Percentiles rank a stretch among this genome's conserved stretches.
Evolutionary conservation across 2,113 vertebrate genomes (phyloP).

Genomic region (Lepidothrix coronata): DNA sequence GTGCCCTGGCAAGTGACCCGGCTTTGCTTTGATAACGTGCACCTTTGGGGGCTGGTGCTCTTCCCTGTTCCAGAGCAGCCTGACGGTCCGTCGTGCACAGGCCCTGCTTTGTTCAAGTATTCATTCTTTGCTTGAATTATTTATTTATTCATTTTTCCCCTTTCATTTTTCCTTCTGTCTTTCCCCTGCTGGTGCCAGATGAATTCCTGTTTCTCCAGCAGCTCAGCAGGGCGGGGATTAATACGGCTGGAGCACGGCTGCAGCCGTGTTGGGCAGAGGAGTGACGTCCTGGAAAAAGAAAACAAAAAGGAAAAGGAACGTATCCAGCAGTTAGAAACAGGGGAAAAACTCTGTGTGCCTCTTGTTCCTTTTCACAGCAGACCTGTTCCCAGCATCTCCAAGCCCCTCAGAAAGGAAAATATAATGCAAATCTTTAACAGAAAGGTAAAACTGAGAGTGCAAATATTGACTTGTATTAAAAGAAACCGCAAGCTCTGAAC

Average conservation of each 20-base stretch:
- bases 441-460: constrained; percentile 5
- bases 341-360: neutral
- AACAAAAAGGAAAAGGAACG: constrained; percentile 36
- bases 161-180: constrained; percentile 68
- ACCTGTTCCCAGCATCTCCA: neutral
- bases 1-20: neutral
- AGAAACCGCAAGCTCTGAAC: neutral
- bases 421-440: neutral
- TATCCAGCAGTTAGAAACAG: constrained; percentile 28
- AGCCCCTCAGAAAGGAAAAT: neutral
- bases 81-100: neutral
- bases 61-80: neutral
- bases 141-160: constrained; percentile 53
- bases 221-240: constrained; percentile 67
- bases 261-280: neutral
- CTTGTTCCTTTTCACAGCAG: constrained; percentile 33
- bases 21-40: neutral
- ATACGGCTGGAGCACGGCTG: constrained; percentile 23
- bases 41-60: neutral
- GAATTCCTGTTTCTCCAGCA: constrained; percentile 65
- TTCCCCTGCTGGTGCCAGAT: constrained; percentile 62
- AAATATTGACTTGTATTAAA: constrained; percentile 15
- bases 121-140: constrained; percentile 60
- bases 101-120: constrained; percentile 41
- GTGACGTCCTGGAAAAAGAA: constrained; percentile 44